Base-by-base conservation (phyloP, 2,888 invertebrate species). In the Patella caerulea region DNA sequence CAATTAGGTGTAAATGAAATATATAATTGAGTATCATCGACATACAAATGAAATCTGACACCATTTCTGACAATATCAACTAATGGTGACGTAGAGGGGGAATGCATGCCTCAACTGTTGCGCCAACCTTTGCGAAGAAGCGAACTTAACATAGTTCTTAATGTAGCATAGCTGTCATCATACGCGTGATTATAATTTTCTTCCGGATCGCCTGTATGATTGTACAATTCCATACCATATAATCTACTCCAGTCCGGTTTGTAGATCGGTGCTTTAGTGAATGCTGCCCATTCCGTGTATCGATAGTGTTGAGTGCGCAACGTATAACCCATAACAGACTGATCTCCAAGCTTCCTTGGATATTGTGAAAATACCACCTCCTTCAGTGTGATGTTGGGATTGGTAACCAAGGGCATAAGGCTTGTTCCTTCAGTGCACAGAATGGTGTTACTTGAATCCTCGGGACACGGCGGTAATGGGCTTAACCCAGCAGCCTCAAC, bases 161-260 rank as follows among this genome's bases (percentile, higher is more conserved):
- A 19, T n/a, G 55, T 56, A 9, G 19, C 19, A 81, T 93, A 90
- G 76, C 91, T 86, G 14, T 87, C 84, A 80, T 93, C 89, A 56
- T 90, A 88, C 11, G 92, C 93, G 81, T 95, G 87, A 92, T 97
- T 97, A 34, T 94, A 91, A 86, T 94, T 94, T 93, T 97, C 97
- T 9, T 93, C 92, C 0, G 93, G 92, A 92, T 97, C 96, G 69
- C 93, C 88, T 3, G 91, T 87, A 89, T 96, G 95, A 91, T 96
- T 95, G 88, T 97, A 97, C 80, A 97, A 91, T 92, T 97, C 97
- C 84, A 94, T 91, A 83, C 93, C 92, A 70, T 93, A 92, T 95
- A 96, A 19, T 24, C 96, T 96, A 96, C 96, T 81, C 95, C 94
- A 89, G 93, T 94, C 71, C 96, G 96, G 74, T 96, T 92, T 77